Percentiles rank a stretch among this genome's conserved stretches.
Evolutionary conservation across 1,140 invertebrate genomes (phyloP).

Genomic region (Danaus melanippus): DNA sequence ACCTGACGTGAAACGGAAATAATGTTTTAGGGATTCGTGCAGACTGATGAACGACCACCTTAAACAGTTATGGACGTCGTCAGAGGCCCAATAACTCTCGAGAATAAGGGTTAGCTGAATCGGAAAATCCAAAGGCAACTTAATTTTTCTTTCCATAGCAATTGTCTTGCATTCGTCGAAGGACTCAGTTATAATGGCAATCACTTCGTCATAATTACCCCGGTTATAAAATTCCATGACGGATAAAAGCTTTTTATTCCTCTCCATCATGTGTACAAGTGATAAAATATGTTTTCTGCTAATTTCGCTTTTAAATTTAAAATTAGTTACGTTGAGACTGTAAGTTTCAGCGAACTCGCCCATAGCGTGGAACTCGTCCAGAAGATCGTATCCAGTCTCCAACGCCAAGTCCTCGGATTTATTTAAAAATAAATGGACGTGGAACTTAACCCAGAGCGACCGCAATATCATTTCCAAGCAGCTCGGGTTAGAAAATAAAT

Average conservation of each 20-base stretch:
- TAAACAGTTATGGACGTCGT: conserved; percentile 77
- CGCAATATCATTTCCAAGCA: conserved; percentile 51
- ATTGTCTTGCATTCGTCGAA: conserved; percentile 72
- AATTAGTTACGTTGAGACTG: conserved; percentile 49
- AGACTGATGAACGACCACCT: conserved; percentile 83
- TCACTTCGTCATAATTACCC: conserved; percentile 76
- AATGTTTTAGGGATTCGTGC: conserved; percentile 75
- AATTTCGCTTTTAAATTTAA: conserved; percentile 55
- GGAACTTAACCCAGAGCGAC: conserved; percentile 60
- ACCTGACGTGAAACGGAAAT: conserved; percentile 67
- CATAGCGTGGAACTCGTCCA: conserved; percentile 63
- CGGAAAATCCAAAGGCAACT: conserved; percentile 69
- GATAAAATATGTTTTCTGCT: conserved; percentile 48
- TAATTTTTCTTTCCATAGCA: conserved; percentile 55
- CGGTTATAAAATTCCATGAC: conserved; percentile 75
- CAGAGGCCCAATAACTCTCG: conserved; percentile 79
- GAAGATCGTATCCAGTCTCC: conserved; percentile 58
- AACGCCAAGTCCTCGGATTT: conserved; percentile 57
- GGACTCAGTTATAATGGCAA: conserved; percentile 77
- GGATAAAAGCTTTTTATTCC: conserved; percentile 65
- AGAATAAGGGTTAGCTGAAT: conserved; percentile 77
- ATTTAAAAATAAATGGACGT: conserved; percentile 49
- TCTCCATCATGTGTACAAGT: conserved; percentile 58
- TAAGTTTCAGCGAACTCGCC: conserved; percentile 47
- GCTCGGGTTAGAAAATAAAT: conserved; percentile 46